Conservation (phyloP, 1,140 invertebrate species). For the Muscidifurax raptorellus region DNA sequence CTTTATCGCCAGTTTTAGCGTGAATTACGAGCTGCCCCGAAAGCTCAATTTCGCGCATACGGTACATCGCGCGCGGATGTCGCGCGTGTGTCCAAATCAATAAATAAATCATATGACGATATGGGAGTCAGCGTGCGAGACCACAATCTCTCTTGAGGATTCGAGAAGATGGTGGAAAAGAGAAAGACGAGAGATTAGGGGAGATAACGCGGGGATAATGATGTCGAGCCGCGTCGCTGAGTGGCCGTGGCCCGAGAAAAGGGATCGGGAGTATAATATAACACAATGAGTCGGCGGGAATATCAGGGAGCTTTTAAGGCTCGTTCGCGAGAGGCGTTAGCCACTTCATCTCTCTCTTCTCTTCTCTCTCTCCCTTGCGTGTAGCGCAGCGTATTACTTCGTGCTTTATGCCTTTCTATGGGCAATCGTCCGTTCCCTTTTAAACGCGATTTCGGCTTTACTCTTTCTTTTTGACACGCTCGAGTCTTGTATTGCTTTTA, state of each 20-base stretch:
- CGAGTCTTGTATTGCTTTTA: background rate
- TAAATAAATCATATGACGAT: conserved; percentile 5
- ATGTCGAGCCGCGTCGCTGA: conserved; percentile 24
- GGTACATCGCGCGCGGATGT: too few species aligned
- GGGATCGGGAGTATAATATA: conserved; percentile 33
- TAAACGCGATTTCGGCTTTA: background rate
- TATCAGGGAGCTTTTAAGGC: conserved; percentile 31
- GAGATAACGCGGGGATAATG: conserved; percentile 40
- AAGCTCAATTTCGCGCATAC: conserved; percentile 17
- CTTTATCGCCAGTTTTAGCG: conserved; percentile 39
- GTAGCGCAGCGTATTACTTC: conserved; percentile 24
- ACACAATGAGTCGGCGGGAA: conserved; percentile 25
- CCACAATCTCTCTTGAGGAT: background rate
- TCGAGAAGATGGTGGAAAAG: background rate
- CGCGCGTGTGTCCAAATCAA: background rate
- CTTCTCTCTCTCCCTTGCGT: background rate
- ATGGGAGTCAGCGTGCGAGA: background rate
- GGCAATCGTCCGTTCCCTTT: background rate
- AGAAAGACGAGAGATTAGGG: conserved; percentile 31
- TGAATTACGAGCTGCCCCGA: conserved; percentile 29
- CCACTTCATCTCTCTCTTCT: conserved; percentile 20
- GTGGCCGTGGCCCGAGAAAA: conserved; percentile 9
- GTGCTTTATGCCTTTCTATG: background rate
- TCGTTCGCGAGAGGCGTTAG: conserved; percentile 39
- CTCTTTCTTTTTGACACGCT: background rate